A percentile compares a stretch with the other conserved stretches of the same genome.
Conservation (phyloP, 92 coral and sea anemone genomes). For the Phymanthus crucifer region DNA sequence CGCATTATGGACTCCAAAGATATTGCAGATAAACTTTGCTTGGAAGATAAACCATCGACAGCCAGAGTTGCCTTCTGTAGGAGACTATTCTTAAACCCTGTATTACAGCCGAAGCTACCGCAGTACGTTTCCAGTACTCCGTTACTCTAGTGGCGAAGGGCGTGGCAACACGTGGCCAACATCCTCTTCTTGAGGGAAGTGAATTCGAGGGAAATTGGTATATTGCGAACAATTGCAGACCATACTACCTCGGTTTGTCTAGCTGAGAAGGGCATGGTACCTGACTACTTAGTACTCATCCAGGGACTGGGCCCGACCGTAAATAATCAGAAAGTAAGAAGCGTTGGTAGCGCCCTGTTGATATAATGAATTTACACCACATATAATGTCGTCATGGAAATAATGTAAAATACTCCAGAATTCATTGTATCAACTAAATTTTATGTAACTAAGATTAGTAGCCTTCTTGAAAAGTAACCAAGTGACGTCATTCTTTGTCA, state of each 20-base stretch:
- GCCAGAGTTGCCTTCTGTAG: conserved; percentile 80
- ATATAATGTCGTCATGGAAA: background rate
- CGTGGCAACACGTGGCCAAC: background rate
- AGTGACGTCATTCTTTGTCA: background rate
- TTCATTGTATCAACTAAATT: background rate
- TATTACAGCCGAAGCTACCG: conserved; percentile 91
- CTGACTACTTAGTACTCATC: too few relatives aligned
- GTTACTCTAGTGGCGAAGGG: conserved; percentile 1
- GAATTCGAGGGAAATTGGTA: background rate
- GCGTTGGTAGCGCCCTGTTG: background rate
- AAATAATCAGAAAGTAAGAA: background rate
- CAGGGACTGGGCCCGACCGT: conserved; percentile 25
- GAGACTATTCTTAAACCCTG: conserved; percentile 73
- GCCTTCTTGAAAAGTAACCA: background rate
- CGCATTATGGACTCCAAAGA: conserved; percentile 61
- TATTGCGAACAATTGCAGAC: too few relatives aligned
- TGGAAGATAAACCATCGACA: conserved; percentile 71
- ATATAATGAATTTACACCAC: background rate
- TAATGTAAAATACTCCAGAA: background rate
- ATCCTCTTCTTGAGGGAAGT: background rate
- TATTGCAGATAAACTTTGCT: conserved; percentile 59
- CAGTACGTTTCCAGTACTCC: conserved; percentile 50
- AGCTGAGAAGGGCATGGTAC: too few relatives aligned
- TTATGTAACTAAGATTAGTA: background rate
- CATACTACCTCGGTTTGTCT: too few relatives aligned